These are phyloP conservation scores for Jordanella pulchra DNA, from an alignment of 2,797 vertebrate genomes.

Conservation along the genomic window DNA sequence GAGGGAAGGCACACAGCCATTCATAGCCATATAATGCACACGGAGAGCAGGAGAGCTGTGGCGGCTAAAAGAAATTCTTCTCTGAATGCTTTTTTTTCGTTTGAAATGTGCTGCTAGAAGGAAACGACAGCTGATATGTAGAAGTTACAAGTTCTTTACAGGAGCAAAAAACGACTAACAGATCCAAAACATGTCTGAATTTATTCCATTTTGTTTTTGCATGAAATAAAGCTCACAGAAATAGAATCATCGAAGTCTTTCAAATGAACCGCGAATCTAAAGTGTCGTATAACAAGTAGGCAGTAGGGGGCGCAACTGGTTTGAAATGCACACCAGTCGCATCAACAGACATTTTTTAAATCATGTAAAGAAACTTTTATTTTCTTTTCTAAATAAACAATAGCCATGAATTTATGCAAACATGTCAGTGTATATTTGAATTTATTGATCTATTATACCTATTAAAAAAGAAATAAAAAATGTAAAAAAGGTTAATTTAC, in stretches of 20 bases:
- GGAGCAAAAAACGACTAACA: background rate
- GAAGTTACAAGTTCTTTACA: background rate
- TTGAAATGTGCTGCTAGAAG: constrained; percentile 28
- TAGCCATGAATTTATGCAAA: background rate
- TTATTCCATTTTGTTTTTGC: background rate
- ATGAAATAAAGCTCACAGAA: background rate
- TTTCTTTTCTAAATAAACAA: background rate
- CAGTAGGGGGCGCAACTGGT: constrained; percentile 79
- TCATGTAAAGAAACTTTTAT: background rate
- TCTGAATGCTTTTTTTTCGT: constrained; percentile 17
- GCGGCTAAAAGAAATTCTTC: constrained; percentile 45
- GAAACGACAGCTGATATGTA: background rate
- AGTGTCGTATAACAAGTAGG: constrained; percentile 55
- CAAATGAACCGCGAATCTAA: background rate
- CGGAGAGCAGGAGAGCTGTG: constrained; percentile 43
- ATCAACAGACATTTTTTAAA: background rate
- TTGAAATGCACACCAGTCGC: constrained; percentile 34
- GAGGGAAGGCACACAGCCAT: constrained; percentile 67
- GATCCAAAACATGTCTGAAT: constrained; percentile 17
- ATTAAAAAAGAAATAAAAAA: background rate
- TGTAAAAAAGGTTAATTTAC: background rate
- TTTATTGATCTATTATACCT: background rate
- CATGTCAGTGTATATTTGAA: background rate
- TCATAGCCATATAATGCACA: constrained; percentile 68
- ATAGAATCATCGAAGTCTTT: background rate